These are phyloP conservation scores for Porphyrio hochstetteri DNA, from an alignment of 2,113 vertebrate genomes.

Conservation along the genomic window DNA sequence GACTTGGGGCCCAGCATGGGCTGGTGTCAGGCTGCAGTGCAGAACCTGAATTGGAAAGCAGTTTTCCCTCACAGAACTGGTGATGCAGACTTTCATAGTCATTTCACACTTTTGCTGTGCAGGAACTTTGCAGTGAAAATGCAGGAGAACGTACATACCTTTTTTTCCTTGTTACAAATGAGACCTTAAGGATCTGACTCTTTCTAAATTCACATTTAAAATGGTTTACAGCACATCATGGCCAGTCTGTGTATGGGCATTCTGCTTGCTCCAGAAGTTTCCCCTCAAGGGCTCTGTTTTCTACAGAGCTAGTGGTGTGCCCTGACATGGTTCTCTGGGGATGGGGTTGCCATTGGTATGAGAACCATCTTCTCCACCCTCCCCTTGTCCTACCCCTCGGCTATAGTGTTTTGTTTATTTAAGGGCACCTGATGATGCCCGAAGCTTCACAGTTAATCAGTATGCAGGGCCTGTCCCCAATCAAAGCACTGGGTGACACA, in stretches of 20 bases:
- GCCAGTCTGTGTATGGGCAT: neutral
- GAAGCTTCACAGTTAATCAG: neutral
- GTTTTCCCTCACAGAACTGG: neutral
- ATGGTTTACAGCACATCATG: neutral
- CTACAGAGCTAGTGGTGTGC: neutral
- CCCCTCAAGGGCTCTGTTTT: neutral
- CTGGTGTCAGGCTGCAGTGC: neutral
- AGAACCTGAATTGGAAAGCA: neutral
- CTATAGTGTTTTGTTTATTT: neutral
- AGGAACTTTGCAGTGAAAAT: neutral
- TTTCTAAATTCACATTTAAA: neutral
- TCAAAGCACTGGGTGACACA: neutral
- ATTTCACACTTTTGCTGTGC: neutral
- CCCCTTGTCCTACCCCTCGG: too few species aligned
- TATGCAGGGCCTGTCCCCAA: neutral
- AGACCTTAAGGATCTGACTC: neutral
- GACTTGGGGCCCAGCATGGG: fast-evolving
- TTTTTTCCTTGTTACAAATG: neutral
- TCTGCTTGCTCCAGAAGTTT: neutral
- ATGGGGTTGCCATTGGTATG: too few species aligned
- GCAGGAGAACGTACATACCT: fast-evolving
- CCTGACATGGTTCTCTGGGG: too few species aligned
- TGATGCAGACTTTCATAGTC: neutral
- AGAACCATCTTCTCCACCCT: too few species aligned
- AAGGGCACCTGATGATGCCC: neutral